Percentiles rank a stretch among this genome's conserved stretches.
phyloP scores from a whole-genome alignment of 37 sponge, comb jelly and placozoan species.

The Aphrocallistes beatrix region DNA sequence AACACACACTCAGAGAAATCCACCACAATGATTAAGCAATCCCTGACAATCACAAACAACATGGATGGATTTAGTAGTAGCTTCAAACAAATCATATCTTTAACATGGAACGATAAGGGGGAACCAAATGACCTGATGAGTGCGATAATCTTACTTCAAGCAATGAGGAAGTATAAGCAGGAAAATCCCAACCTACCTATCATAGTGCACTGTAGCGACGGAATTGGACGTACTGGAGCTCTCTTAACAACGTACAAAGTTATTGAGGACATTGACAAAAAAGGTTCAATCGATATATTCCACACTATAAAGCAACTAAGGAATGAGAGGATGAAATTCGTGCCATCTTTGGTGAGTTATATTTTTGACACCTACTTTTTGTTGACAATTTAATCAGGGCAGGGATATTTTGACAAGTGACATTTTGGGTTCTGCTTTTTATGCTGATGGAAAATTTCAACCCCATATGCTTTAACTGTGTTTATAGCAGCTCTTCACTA shows the following conservation, averaged over 20 bases:
- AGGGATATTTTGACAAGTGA: too few species aligned
- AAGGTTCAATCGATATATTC: neutral
- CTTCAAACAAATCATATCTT: neutral
- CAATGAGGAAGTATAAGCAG: neutral
- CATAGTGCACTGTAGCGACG: slow-evolving; percentile 6
- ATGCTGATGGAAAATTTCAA: too few species aligned
- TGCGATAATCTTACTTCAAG: neutral
- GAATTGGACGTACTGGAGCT: neutral
- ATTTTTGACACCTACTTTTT: too few species aligned
- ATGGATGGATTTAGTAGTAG: neutral
- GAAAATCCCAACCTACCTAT: neutral
- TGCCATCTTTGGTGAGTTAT: neutral
- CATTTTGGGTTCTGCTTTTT: too few species aligned
- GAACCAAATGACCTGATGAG: neutral
- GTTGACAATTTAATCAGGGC: too few species aligned
- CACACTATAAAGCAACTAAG: neutral
- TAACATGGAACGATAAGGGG: slow-evolving; percentile 8
- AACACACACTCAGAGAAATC: neutral
- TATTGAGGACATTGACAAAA: neutral
- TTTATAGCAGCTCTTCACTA: too few species aligned
- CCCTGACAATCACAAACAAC: neutral
- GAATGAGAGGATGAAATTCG: slow-evolving; percentile 1
- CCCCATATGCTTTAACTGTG: too few species aligned
- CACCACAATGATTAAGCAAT: neutral
- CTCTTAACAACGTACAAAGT: neutral